phyloP scores from a whole-genome alignment of 53 echinoderm and acorn worm genomes.

The Mesocentrotus franciscanus region DNA sequence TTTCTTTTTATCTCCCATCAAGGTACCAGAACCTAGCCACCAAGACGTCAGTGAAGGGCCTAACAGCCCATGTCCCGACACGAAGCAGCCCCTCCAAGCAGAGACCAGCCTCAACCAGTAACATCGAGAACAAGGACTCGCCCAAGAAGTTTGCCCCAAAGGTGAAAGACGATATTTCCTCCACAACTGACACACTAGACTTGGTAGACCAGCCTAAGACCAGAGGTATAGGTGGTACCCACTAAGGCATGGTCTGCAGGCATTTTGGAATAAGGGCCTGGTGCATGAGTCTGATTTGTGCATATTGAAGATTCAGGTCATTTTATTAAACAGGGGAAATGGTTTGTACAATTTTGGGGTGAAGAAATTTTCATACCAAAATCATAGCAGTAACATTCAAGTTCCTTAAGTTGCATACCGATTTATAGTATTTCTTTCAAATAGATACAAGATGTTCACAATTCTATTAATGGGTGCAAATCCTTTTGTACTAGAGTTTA shows the following conservation, averaged over 20 bases:
- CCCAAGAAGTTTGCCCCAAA: conserved; percentile 57
- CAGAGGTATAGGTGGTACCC: conserved; percentile 63
- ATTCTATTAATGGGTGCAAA: too few relatives aligned
- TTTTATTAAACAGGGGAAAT: not conserved
- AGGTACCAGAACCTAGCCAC: conserved; percentile 58
- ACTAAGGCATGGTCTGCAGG: conserved; percentile 63
- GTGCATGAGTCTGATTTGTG: conserved; percentile 46
- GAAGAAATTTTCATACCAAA: too few relatives aligned
- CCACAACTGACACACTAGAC: conserved; percentile 46
- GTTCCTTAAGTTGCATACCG: too few relatives aligned
- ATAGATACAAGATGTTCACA: too few relatives aligned
- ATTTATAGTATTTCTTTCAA: too few relatives aligned
- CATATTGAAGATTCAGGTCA: not conserved
- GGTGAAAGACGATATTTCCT: conserved; percentile 61
- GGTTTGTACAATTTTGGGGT: too few relatives aligned
- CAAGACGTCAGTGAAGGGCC: conserved; percentile 44
- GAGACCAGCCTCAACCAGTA: conserved; percentile 56
- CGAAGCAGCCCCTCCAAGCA: conserved; percentile 39
- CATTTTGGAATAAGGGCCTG: conserved; percentile 51
- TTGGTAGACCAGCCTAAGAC: conserved; percentile 69
- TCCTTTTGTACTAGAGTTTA: too few relatives aligned
- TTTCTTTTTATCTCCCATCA: not conserved
- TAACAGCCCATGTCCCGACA: not conserved
- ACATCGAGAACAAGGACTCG: conserved; percentile 64
- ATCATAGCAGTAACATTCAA: too few relatives aligned